These are phyloP conservation scores for Xestia c-nigrum DNA, from an alignment of 2,888 invertebrate species.

Conservation along the genomic window DNA sequence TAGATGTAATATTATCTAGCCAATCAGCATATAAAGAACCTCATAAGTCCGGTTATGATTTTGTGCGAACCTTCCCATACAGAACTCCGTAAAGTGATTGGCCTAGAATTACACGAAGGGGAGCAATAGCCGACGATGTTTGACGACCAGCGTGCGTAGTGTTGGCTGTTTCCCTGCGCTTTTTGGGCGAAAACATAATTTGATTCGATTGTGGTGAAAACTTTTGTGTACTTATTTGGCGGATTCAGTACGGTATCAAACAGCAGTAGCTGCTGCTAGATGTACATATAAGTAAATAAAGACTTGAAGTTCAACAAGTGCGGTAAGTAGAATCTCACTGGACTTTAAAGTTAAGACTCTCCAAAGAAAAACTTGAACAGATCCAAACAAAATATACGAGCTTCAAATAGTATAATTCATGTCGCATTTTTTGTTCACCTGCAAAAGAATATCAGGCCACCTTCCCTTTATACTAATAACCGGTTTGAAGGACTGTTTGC, in stretches of 20 bases:
- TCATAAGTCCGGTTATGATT: no score
- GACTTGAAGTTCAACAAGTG: neutral
- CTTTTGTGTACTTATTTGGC: neutral
- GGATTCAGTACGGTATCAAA: neutral
- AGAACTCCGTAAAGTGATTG: no score
- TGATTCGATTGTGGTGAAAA: neutral
- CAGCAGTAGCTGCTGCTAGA: neutral
- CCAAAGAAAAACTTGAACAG: neutral
- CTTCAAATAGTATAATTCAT: no score
- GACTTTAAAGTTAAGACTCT: neutral
- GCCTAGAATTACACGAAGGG: slow-evolving; percentile 91
- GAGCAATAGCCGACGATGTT: slow-evolving; percentile 79
- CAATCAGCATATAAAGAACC: no score
- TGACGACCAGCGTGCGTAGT: slow-evolving; percentile 67
- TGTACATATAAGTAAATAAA: neutral
- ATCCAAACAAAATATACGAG: neutral
- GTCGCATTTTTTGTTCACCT: neutral
- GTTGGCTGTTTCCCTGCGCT: slow-evolving; percentile 32
- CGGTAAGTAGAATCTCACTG: neutral
- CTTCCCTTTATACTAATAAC: slow-evolving; percentile 4
- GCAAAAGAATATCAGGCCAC: neutral
- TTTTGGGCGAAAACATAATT: slow-evolving; percentile 44
- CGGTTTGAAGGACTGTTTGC: slow-evolving; percentile 12
- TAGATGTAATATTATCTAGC: no score
- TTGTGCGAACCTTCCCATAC: no score